Evolutionary conservation across 2,113 vertebrate genomes (phyloP), one percentile per base, ranked within the genome.

Genomic region (Bubo bubo): DNA sequence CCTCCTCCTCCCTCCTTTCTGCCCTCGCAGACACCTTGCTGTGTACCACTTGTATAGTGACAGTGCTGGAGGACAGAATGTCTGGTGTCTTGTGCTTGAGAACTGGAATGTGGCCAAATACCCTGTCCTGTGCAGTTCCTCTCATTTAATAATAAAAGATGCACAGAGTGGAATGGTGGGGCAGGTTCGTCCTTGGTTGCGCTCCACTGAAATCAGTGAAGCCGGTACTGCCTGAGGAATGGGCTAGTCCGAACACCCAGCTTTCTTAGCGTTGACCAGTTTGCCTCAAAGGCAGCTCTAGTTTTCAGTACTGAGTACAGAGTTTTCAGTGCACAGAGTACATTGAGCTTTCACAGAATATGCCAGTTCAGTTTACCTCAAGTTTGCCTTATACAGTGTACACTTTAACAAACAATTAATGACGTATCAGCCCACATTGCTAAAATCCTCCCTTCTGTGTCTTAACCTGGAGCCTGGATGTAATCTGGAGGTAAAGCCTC

Each of bases 21-120:
- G 24, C 58, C 4, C 1, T 17, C 2, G 1, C 47, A 39, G 75
- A 55, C 67, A 55, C n/a, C 84, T 88, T 52, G 47, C 68, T 22
- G 0, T 10, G 30, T 39, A 26, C 34, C 0, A 0, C 27, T 26
- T 37, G 20, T 35, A 2, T 7, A 39, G 37, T 1, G 0, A 3
- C 15, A 14, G 34, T 70, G 34, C 60, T n/a, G 35, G 55, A 53
- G 52, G 47, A 39, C 2, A 5, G 41, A 63, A 50, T 5, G 2
- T 11, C 68, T 32, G 64, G 19, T 64, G 49, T 21, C 53, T 12
- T 58, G 14, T 49, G 86, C 56, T 60, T 35, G 53, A 23, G 41
- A 50, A 47, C 13, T 58, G 34, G n/a, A 49, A 32, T 8, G 20
- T 13, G 12, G 62, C 66, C 22, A 19, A 13, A 47, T 45, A 60